Evolutionary conservation across 2,888 invertebrate species (phyloP).

Genomic region (Lasioglossum malachurum): DNA sequence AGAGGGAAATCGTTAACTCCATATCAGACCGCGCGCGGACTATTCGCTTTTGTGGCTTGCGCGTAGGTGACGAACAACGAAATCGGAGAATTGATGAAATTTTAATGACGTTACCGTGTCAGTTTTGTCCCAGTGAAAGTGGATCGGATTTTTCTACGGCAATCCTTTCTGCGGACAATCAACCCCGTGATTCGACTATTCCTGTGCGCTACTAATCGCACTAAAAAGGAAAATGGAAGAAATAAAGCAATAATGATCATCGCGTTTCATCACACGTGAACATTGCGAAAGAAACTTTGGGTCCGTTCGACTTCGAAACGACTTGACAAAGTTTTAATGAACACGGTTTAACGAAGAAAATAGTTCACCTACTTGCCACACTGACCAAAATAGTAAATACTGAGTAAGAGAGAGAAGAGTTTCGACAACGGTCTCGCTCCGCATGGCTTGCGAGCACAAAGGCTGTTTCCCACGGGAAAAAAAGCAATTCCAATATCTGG

Average conservation of each 20-base stretch:
- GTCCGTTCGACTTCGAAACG: no score
- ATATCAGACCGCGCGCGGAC: background rate
- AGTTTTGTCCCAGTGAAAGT: background rate
- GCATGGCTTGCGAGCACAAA: constrained; percentile 61
- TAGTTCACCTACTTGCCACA: no score
- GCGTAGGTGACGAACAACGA: background rate
- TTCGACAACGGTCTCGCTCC: constrained; percentile 51
- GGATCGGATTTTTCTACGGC: background rate
- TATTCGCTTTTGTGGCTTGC: background rate
- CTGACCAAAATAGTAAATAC: background rate
- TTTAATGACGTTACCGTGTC: background rate
- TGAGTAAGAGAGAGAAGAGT: constrained; percentile 19
- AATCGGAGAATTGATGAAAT: background rate
- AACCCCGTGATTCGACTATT: background rate
- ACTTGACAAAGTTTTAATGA: background rate
- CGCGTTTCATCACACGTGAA: no score
- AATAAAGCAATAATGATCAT: no score
- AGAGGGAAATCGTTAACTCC: background rate
- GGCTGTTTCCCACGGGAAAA: constrained; percentile 46
- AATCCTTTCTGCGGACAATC: background rate
- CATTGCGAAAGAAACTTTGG: no score
- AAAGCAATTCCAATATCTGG: constrained; percentile 56
- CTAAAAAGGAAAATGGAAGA: no score
- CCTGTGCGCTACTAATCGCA: background rate
- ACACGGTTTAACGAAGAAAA: background rate